These are phyloP conservation scores for Ploceus nigricollis DNA, from an alignment of 2,113 vertebrate genomes.

Conservation along the genomic window DNA sequence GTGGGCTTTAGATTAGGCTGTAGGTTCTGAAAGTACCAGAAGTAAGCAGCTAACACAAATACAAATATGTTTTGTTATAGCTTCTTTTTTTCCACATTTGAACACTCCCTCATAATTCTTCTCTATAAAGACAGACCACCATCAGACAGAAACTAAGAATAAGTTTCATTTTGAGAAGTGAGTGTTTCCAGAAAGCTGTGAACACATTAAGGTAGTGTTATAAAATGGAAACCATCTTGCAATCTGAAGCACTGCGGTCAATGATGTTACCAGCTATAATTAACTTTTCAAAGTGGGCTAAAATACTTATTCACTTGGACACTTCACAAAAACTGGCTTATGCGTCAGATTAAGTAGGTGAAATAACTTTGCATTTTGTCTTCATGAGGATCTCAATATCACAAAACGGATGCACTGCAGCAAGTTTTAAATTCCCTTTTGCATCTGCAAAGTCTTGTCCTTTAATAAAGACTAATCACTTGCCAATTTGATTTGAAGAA, in stretches of 20 bases:
- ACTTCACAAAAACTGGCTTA: background rate
- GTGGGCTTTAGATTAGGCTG: background rate
- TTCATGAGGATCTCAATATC: background rate
- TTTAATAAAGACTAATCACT: constrained; percentile 4
- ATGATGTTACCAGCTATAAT: constrained; percentile 11
- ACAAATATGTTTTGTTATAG: background rate
- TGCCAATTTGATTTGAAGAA: constrained; percentile 3
- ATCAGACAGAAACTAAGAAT: background rate
- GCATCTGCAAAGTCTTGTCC: background rate
- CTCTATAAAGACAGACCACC: background rate
- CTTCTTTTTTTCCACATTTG: background rate
- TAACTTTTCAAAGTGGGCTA: background rate
- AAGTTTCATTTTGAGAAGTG: constrained; percentile 15
- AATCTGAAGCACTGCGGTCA: background rate
- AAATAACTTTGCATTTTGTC: background rate
- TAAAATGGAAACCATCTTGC: constrained; percentile 11
- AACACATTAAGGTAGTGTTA: background rate
- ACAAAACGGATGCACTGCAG: background rate
- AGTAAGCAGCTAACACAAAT: background rate
- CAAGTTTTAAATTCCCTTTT: background rate
- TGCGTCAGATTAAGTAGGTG: background rate
- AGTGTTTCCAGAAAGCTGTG: background rate
- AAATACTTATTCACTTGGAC: background rate
- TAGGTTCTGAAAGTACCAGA: background rate
- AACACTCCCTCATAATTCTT: background rate